Base-by-base conservation (phyloP, 2,888 invertebrate genomes). In the Scrobipalpa costella region DNA sequence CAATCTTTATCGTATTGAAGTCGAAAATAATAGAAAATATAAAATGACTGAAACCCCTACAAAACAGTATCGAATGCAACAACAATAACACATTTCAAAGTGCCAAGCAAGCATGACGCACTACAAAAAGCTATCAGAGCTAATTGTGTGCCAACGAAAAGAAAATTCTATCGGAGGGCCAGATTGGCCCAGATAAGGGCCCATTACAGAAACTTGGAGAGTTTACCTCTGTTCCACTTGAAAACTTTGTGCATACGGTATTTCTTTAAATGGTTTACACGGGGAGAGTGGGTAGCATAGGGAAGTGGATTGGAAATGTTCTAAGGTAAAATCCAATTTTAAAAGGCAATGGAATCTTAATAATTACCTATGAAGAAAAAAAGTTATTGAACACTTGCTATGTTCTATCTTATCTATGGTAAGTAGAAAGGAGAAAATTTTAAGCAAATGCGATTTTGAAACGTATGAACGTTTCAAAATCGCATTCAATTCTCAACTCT, bases 141-240 rank as follows among this genome's bases (percentile, higher is more conserved):
- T 89, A 88, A 89, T 88, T 88, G 87, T 88, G 83, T 80, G 83
- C 84, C 83, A 83, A 84, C 81, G 80, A 85, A 88, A 86, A 85
- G 85, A 86, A 86, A 87, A 84, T 84, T 86, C 84, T 78, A 80
- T 83, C 79, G 75, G 80, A 81, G 83, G 74, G 74, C 74, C 80
- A 80, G 86, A 87, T 88, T 80, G 76, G 71, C 74, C 70, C 70
- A 69, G 88, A 88, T 88, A 88, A 86, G 84, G 78, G 77, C 77
- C 83, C 80, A 84, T 87, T 87, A 88, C 79, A 80, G 83, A 78
- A 81, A 85, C 82, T 85, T 77, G 71, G 80, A 83, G 81, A 81
- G 79, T 82, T 50, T 50, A 73, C 72, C 69, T 67, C 71, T 1
- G 19, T 84, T 66, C 75, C 71, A 73, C 73, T 69, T 67, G 72